phyloP scores from a whole-genome alignment of 1,140 invertebrate species.

The Drosophila paulistorum region DNA sequence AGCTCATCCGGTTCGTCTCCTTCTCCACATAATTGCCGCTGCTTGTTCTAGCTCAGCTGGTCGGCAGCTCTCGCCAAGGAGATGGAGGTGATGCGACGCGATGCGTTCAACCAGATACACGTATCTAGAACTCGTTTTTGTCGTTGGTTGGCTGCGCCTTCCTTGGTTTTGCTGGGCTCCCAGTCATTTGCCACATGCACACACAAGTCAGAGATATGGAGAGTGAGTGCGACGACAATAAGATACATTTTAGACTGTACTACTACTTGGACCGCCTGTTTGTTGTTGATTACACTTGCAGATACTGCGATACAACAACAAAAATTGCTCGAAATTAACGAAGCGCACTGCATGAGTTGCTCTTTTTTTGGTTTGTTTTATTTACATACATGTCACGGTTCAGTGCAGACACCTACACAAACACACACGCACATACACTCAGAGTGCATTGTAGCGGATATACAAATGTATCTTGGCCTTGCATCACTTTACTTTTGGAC shows the following conservation, averaged over 20 bases:
- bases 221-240: conserved; percentile 12
- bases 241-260: conserved; percentile 12
- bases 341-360: conserved; percentile 53
- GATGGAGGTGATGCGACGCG: conserved; percentile 14
- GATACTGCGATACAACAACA: conserved; percentile 50
- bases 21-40: conserved; percentile 51
- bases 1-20: conserved; percentile 46
- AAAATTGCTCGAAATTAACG: conserved; percentile 67
- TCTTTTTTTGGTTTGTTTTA: conserved; percentile 31
- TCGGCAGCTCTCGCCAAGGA: conserved; percentile 45
- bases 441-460: background rate
- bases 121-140: conserved; percentile 74
- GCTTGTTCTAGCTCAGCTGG: conserved; percentile 75
- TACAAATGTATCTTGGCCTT: conserved; percentile 31
- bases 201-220: conserved; percentile 45
- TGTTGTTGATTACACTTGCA: conserved; percentile 65
- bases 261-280: conserved; percentile 34
- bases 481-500: conserved; percentile 20
- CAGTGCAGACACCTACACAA: conserved; percentile 39
- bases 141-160: conserved; percentile 1
- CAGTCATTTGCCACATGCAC: conserved; percentile 78
- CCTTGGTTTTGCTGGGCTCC: conserved; percentile 56
- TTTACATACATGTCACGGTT: conserved; percentile 61
- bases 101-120: conserved; percentile 63
- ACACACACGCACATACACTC: conserved; percentile 22